Conservation (phyloP, 2,888 invertebrate species). For the Lasioglossum pauxillum region DNA sequence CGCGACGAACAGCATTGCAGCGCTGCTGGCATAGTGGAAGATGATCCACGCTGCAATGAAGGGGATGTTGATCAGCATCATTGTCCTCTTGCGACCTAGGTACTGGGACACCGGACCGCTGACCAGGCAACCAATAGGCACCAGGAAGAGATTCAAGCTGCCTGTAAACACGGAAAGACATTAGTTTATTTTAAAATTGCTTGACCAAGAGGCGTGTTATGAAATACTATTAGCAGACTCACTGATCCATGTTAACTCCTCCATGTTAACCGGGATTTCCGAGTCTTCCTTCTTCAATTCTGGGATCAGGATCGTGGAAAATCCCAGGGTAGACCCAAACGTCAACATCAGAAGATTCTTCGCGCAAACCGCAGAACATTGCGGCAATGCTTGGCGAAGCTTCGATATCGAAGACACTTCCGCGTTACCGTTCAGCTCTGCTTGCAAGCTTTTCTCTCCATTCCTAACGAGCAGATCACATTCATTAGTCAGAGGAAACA, state of each 20-base stretch:
- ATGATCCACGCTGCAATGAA: slow-evolving; percentile 91
- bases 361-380: slow-evolving; percentile 91
- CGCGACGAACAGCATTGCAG: slow-evolving; percentile 89
- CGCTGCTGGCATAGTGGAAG: slow-evolving; percentile 88
- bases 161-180: slow-evolving; percentile 84
- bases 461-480: slow-evolving; percentile 59
- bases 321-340: slow-evolving; percentile 93
- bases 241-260: slow-evolving; percentile 83
- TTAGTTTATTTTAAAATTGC: neutral
- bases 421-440: slow-evolving; percentile 68
- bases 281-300: slow-evolving; percentile 86
- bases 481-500: neutral
- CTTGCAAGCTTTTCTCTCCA: slow-evolving; percentile 59
- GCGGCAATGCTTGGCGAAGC: slow-evolving; percentile 87
- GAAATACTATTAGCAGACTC: slow-evolving; percentile 40
- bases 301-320: slow-evolving; percentile 92
- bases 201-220: neutral
- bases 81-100: slow-evolving; percentile 90
- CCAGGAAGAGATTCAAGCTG: slow-evolving; percentile 92
- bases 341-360: slow-evolving; percentile 92
- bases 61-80: slow-evolving; percentile 86
- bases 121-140: slow-evolving; percentile 91
- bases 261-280: slow-evolving; percentile 79
- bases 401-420: slow-evolving; percentile 72
- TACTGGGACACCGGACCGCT: slow-evolving; percentile 90